These are phyloP conservation scores for Coranthus polyacanthus DNA, from an alignment of 2,797 vertebrate species.

Conservation along the genomic window DNA sequence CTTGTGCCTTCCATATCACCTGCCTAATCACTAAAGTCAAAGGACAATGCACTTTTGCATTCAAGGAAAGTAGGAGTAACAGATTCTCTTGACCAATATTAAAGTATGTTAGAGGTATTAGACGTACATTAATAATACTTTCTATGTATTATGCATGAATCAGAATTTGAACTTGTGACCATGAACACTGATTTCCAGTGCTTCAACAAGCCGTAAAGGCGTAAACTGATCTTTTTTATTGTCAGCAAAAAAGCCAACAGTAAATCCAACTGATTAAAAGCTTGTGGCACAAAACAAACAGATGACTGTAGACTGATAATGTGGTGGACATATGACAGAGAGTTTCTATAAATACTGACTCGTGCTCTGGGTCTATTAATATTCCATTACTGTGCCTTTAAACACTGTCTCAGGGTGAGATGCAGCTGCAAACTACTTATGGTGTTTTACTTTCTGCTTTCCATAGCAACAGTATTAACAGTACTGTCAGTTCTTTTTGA, in stretches of 20 bases:
- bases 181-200: neutral
- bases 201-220: neutral
- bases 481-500: neutral
- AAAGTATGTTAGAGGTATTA: too few species aligned
- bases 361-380: constrained; percentile 55
- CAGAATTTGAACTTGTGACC: neutral
- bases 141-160: neutral
- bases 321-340: constrained; percentile 23
- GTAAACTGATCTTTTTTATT: constrained; percentile 4
- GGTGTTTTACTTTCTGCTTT: neutral
- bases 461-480: neutral
- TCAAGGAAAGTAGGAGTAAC: neutral
- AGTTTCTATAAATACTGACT: constrained; percentile 56
- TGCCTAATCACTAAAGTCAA: constrained; percentile 16
- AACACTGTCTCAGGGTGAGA: constrained; percentile 11
- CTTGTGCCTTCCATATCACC: constrained; percentile 18
- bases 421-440: neutral
- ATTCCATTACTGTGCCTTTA: constrained; percentile 20
- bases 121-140: neutral
- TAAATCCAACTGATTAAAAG: constrained; percentile 4
- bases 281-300: constrained; percentile 23
- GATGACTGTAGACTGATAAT: constrained; percentile 15
- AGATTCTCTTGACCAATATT: too few species aligned
- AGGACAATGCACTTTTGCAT: neutral
- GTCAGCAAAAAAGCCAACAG: neutral